phyloP scores from a whole-genome alignment of 2,888 invertebrate species.

The Andrena flavipes region DNA sequence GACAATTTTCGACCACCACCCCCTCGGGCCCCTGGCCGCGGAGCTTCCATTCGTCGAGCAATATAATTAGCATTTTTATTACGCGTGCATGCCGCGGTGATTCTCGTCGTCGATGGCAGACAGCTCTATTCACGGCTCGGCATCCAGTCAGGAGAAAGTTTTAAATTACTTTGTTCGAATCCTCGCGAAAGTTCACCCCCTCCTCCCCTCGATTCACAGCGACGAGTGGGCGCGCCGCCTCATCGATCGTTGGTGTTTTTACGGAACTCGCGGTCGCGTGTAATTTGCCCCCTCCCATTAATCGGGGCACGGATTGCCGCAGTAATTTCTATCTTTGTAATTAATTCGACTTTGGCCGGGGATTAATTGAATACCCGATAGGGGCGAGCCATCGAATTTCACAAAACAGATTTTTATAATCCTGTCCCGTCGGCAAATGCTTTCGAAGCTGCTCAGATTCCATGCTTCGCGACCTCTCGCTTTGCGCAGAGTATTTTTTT shows the following conservation, averaged over 20 bases:
- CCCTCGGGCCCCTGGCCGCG: slow-evolving; percentile 30
- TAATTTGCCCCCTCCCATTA: slow-evolving; percentile 19
- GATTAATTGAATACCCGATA: not conserved
- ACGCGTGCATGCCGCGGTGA: slow-evolving; percentile 65
- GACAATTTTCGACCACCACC: slow-evolving; percentile 43
- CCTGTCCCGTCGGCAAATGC: no score
- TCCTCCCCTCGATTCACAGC: slow-evolving; percentile 15
- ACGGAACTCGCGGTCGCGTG: slow-evolving; percentile 20
- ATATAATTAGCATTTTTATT: slow-evolving; percentile 78
- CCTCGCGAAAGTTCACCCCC: slow-evolving; percentile 45
- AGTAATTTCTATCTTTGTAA: not conserved
- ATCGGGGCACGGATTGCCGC: not conserved
- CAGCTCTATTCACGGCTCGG: slow-evolving; percentile 53
- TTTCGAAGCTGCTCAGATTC: no score
- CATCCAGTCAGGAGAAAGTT: slow-evolving; percentile 62
- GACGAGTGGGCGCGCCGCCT: not conserved
- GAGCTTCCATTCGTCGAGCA: slow-evolving; percentile 50
- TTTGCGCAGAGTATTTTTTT: not conserved
- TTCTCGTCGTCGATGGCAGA: slow-evolving; percentile 42
- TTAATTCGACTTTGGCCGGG: slow-evolving; percentile 9
- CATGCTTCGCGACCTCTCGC: no score
- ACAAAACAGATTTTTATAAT: not conserved
- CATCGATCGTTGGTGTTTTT: slow-evolving; percentile 36
- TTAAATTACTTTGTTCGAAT: slow-evolving; percentile 66
- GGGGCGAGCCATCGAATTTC: not conserved